Percentiles rank a stretch among this genome's conserved stretches.
These are phyloP conservation scores for Ceratina calcarata DNA, from an alignment of 1,140 invertebrate species.

Conservation along the genomic window DNA sequence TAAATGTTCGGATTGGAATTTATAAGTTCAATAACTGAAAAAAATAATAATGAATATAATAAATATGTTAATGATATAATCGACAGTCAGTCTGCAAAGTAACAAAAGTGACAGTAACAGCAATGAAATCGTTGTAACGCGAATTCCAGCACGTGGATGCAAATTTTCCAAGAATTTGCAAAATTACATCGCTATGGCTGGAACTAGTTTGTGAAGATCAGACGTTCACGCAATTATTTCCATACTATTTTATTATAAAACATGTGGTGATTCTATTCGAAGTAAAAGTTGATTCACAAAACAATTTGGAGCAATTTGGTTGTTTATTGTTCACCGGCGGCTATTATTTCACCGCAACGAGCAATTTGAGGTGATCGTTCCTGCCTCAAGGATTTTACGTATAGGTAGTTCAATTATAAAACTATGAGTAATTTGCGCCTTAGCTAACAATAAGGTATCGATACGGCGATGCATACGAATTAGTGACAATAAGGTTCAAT, in stretches of 20 bases:
- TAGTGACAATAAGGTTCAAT: no score
- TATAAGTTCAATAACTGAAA: no score
- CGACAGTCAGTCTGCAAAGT: no score
- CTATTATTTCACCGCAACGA: background rate
- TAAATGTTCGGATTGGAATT: no score
- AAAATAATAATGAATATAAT: no score
- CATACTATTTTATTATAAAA: background rate
- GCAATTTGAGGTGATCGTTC: background rate
- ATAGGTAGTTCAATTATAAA: no score
- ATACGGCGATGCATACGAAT: no score
- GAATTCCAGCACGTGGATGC: background rate
- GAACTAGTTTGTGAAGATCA: background rate
- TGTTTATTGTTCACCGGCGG: background rate
- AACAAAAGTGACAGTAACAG: background rate
- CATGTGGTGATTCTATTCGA: background rate
- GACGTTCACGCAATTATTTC: background rate
- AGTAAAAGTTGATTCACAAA: slow-evolving; percentile 5
- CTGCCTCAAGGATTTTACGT: background rate
- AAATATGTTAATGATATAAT: no score
- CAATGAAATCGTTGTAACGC: background rate
- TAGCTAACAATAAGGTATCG: no score
- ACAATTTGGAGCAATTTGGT: background rate
- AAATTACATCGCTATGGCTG: background rate
- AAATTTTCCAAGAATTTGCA: background rate
- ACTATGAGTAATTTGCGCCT: no score